Conservation (phyloP, 2,888 invertebrate genomes). For the Antheraea assamensis region DNA sequence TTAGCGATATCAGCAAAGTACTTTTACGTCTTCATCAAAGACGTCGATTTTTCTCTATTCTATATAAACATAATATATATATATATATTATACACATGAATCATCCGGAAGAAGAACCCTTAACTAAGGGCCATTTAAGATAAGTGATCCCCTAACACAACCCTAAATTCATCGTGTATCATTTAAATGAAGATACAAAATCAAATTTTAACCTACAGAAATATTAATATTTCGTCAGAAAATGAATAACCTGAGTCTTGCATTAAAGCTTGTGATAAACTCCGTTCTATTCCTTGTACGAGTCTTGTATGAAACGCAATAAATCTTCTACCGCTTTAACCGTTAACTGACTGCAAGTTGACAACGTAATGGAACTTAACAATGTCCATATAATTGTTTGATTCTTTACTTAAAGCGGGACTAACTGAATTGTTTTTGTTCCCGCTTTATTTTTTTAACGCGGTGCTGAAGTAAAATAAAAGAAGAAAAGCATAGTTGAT, state of each 20-base stretch:
- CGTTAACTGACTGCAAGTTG: slow-evolving; percentile 57
- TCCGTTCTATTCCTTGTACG: slow-evolving; percentile 42
- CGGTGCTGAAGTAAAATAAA: not conserved
- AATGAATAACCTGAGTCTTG: slow-evolving; percentile 14
- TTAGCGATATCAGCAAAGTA: too few species aligned
- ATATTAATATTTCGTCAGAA: not conserved
- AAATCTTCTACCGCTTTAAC: slow-evolving; percentile 69
- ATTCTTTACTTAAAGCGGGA: slow-evolving; percentile 51
- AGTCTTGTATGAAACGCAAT: slow-evolving; percentile 39
- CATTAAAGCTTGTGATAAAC: slow-evolving; percentile 35
- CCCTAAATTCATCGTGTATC: not conserved
- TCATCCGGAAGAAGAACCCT: too few species aligned
- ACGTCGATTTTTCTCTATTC: too few species aligned
- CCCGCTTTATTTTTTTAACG: slow-evolving; percentile 1
- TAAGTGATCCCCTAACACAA: too few species aligned
- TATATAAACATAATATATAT: too few species aligned
- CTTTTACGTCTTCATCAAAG: too few species aligned
- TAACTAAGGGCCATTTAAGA: too few species aligned
- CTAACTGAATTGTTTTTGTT: slow-evolving; percentile 33
- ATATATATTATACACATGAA: too few species aligned
- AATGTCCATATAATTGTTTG: slow-evolving; percentile 56
- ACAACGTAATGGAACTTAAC: slow-evolving; percentile 67
- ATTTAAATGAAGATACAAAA: not conserved
- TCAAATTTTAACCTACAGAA: not conserved
- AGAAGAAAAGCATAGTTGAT: not conserved